phyloP scores from a whole-genome alignment of 2,797 vertebrate species.

The Danio choprae region DNA sequence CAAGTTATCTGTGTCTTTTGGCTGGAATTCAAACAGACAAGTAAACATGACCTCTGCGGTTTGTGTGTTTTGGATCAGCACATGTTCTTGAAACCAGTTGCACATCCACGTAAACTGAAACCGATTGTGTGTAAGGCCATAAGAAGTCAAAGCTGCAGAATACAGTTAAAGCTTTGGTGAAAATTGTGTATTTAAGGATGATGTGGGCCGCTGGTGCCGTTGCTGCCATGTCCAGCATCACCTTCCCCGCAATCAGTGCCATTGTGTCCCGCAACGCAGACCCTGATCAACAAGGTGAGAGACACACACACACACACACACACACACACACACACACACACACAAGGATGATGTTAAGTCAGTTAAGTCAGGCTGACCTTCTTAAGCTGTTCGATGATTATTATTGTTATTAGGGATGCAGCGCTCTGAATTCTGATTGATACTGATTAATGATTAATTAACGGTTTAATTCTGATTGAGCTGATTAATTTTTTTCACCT shows the following conservation, averaged over 20 bases:
- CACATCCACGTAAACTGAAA: neutral
- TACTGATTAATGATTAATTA: neutral
- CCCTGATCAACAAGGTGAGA: constrained; percentile 89
- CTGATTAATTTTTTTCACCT: neutral
- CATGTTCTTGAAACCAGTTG: constrained; percentile 10
- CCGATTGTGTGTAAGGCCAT: constrained; percentile 15
- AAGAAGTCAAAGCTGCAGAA: too few species aligned
- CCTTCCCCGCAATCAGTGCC: constrained; percentile 92
- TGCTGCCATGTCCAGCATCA: constrained; percentile 94
- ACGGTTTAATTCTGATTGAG: too few species aligned
- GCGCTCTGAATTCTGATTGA: neutral
- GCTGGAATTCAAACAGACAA: constrained; percentile 5
- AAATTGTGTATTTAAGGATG: constrained; percentile 81
- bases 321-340: too few species aligned
- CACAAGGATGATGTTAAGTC: too few species aligned
- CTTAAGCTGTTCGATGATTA: neutral
- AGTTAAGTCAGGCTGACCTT: neutral
- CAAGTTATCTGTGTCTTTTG: constrained; percentile 7
- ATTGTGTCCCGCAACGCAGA: constrained; percentile 92
- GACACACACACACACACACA: too few species aligned
- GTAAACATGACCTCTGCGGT: constrained; percentile 26
- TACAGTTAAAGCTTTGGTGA: too few species aligned
- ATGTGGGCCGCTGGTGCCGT: constrained; percentile 94
- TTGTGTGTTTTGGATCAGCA: constrained; percentile 11
- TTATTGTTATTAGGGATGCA: neutral